These are phyloP conservation scores for Oedothorax gibbosus DNA, from an alignment of 1,140 invertebrate species.

Conservation along the genomic window DNA sequence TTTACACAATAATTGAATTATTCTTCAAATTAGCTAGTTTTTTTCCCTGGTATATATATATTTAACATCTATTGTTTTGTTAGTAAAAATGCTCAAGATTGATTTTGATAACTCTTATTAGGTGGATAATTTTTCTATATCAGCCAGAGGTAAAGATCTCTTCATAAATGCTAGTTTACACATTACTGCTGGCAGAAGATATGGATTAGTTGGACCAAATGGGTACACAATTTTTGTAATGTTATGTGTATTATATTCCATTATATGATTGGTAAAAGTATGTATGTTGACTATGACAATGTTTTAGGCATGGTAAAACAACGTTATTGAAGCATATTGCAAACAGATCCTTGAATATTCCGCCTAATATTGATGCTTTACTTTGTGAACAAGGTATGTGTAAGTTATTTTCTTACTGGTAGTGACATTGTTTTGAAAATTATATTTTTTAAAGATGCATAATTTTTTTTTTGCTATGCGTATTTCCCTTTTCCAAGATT, in stretches of 20 bases:
- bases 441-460: too few species aligned
- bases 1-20: background rate
- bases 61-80: background rate
- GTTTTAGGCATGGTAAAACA: constrained; percentile 94
- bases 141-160: constrained; percentile 96
- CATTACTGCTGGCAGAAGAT: constrained; percentile 93
- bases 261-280: background rate
- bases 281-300: background rate
- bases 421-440: too few species aligned
- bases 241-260: background rate
- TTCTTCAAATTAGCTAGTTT: background rate
- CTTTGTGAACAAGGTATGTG: constrained; percentile 90
- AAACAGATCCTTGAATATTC: constrained; percentile 88
- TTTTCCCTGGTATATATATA: background rate
- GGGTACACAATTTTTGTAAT: constrained; percentile 75
- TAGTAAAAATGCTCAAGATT: background rate
- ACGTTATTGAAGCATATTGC: constrained; percentile 94
- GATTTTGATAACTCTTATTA: constrained; percentile 63
- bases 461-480: too few species aligned
- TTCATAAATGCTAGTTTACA: constrained; percentile 96
- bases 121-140: constrained; percentile 96
- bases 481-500: too few species aligned
- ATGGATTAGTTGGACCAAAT: constrained; percentile 98
- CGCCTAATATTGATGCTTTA: constrained; percentile 95
- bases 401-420: background rate